Percentiles rank a stretch among this genome's conserved stretches.
phyloP scores from a whole-genome alignment of 2,797 vertebrate genomes.

The Phoebastria nigripes region DNA sequence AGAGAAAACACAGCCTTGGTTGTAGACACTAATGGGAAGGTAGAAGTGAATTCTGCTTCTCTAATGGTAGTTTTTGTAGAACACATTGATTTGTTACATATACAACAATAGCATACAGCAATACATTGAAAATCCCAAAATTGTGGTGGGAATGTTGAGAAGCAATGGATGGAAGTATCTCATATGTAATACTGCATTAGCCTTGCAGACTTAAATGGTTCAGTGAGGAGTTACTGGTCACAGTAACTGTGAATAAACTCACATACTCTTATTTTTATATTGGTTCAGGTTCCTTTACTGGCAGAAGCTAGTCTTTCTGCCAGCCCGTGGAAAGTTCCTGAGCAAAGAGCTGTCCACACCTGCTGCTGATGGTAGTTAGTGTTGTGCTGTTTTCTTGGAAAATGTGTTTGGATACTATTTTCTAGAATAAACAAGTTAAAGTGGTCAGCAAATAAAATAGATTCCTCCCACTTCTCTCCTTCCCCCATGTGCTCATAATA shows the following conservation, averaged over 20 bases:
- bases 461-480: slow-evolving; percentile 50
- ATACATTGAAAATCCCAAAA: neutral
- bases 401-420: slow-evolving; percentile 39
- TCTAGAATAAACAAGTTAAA: slow-evolving; percentile 45
- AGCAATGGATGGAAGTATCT: neutral
- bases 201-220: neutral
- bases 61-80: neutral
- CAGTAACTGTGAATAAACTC: neutral
- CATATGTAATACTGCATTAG: neutral
- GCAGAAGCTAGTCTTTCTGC: neutral
- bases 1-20: slow-evolving; percentile 29
- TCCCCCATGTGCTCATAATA: neutral
- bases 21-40: neutral
- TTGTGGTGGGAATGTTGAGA: neutral
- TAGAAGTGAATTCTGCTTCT: slow-evolving; percentile 11
- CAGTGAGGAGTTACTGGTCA: neutral
- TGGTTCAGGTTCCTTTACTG: neutral
- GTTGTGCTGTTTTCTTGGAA: slow-evolving; percentile 40
- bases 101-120: neutral
- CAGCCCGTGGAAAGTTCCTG: neutral
- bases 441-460: slow-evolving; percentile 50
- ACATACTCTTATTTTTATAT: neutral
- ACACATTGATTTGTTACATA: neutral
- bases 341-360: neutral
- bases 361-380: neutral